Percentiles rank a stretch among this genome's conserved stretches.
These are phyloP conservation scores for Gymnorhina tibicen DNA, from an alignment of 2,113 vertebrate genomes.

Conservation along the genomic window DNA sequence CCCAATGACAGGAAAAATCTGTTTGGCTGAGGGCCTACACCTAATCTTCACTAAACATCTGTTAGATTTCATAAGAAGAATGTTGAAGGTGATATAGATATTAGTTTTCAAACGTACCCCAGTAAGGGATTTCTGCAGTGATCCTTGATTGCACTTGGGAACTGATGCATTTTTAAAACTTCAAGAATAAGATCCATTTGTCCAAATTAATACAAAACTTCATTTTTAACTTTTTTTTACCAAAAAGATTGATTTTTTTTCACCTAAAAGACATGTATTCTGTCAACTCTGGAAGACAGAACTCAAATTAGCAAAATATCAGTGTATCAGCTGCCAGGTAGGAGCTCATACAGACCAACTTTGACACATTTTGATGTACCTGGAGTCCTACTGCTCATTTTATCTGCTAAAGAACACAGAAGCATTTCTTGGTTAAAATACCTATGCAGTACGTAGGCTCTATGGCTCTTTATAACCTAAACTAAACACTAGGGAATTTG, in stretches of 20 bases:
- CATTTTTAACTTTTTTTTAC: neutral
- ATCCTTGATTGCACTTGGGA: neutral
- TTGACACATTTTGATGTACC: neutral
- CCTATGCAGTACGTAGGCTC: neutral
- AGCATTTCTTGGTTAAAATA: neutral
- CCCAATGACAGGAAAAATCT: constrained; percentile 28
- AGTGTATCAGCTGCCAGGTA: neutral
- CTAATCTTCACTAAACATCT: constrained; percentile 25
- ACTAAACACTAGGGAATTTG: neutral
- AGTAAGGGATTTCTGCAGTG: neutral
- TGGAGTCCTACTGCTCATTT: neutral
- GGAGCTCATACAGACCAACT: neutral
- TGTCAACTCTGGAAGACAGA: neutral
- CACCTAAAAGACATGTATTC: neutral
- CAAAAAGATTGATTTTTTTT: neutral
- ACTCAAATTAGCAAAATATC: neutral
- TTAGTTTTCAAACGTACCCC: neutral
- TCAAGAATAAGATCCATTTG: neutral
- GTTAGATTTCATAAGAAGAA: constrained; percentile 13
- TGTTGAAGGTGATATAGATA: neutral
- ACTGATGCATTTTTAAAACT: neutral
- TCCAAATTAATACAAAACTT: neutral
- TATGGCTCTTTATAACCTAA: neutral
- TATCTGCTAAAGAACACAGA: neutral
- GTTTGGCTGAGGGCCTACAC: constrained; percentile 9